Conservation (phyloP, 2,888 invertebrate species). For the Caenorhabditis parvicauda region DNA sequence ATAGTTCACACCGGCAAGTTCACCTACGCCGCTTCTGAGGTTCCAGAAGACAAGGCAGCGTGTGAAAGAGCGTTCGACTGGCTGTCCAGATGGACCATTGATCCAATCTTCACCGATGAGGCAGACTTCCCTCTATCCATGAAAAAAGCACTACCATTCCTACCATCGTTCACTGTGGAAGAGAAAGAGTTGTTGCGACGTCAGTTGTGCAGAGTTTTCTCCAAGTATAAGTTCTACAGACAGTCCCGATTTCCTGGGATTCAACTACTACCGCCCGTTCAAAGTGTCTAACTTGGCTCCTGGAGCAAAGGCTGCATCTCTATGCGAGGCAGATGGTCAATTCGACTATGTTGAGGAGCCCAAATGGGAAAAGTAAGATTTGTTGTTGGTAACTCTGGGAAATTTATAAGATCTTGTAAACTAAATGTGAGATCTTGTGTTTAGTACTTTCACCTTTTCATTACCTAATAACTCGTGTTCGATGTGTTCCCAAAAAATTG, state of each 20-base stretch:
- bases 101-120: conserved; percentile 24
- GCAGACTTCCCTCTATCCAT: conserved; percentile 33
- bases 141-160: conserved; percentile 15
- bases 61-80: conserved; percentile 19
- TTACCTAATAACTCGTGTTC: too few species aligned
- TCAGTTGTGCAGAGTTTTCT: conserved; percentile 1
- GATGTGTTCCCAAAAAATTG: too few species aligned
- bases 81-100: conserved; percentile 25
- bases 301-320: conserved; percentile 4
- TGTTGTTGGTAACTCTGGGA: neutral
- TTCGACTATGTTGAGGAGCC: conserved; percentile 17
- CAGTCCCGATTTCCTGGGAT: conserved; percentile 75
- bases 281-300: conserved; percentile 2
- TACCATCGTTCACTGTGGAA: conserved; percentile 34
- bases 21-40: conserved; percentile 12
- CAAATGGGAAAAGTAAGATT: conserved; percentile 31
- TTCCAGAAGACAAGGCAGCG: conserved; percentile 6
- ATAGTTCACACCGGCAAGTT: conserved; percentile 21
- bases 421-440: too few species aligned
- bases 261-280: conserved; percentile 72
- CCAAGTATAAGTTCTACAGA: conserved; percentile 56
- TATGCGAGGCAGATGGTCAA: conserved; percentile 13
- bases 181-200: conserved; percentile 18
- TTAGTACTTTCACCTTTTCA: too few species aligned
- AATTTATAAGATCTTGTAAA: too few species aligned